Conservation (phyloP, 1,140 invertebrate species). For the Pseudomyrmex gracilis region DNA sequence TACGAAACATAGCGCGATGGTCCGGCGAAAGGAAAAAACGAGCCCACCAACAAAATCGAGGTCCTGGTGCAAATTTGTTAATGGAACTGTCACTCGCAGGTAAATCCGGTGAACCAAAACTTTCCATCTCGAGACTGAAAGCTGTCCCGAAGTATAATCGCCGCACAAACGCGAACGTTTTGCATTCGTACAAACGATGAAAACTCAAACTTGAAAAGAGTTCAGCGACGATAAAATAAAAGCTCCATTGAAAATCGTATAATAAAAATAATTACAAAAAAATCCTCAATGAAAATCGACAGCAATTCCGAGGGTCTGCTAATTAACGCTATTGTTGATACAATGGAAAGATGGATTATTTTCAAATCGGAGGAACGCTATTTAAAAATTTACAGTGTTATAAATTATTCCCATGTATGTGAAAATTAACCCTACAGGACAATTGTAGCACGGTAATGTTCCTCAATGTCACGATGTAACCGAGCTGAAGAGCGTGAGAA, state of each 20-base stretch:
- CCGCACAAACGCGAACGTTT: slow-evolving; percentile 7
- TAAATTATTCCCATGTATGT: not conserved
- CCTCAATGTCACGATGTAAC: slow-evolving; percentile 30
- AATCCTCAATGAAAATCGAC: not conserved
- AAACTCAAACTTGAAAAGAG: not conserved
- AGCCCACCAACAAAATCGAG: slow-evolving; percentile 51
- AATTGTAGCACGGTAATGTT: not conserved
- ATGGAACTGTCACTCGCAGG: slow-evolving; percentile 58
- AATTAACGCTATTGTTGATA: slow-evolving; percentile 2
- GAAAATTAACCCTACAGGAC: slow-evolving; percentile 19
- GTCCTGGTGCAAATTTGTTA: slow-evolving; percentile 63
- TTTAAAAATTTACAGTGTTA: not conserved
- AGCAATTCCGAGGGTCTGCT: not conserved
- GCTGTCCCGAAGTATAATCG: slow-evolving; percentile 55
- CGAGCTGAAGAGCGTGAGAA: slow-evolving; percentile 77
- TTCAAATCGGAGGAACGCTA: not conserved
- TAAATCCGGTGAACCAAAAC: slow-evolving; percentile 36
- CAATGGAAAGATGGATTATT: not conserved
- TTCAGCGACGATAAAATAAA: slow-evolving; percentile 11
- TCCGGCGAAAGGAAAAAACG: slow-evolving; percentile 16
- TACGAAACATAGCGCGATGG: slow-evolving; percentile 36
- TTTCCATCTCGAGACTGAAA: slow-evolving; percentile 48
- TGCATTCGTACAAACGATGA: slow-evolving; percentile 43
- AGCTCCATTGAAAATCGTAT: not conserved
- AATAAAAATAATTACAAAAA: not conserved